phyloP scores from a whole-genome alignment of 2,113 vertebrate species.

The Thunnus thynnus region DNA sequence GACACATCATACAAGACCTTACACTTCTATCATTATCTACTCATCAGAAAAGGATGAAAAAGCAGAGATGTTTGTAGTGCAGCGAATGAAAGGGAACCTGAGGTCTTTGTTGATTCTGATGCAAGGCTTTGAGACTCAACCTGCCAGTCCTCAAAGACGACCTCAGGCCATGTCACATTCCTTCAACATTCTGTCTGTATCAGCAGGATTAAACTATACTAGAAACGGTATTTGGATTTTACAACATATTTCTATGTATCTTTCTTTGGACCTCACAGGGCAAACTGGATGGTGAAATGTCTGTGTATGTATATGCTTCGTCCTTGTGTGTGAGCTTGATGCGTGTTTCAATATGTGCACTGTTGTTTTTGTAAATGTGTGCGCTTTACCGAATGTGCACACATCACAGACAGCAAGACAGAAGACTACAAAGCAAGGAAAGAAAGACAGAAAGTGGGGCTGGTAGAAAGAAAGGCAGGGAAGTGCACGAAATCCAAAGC shows the following conservation, averaged over 20 bases:
- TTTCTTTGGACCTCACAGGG: background rate
- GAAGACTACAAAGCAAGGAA: slow-evolving; percentile 13
- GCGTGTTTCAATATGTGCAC: background rate
- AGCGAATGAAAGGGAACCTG: slow-evolving; percentile 38
- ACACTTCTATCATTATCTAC: slow-evolving; percentile 62
- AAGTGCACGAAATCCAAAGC: slow-evolving; percentile 62
- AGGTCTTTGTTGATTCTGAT: slow-evolving; percentile 39
- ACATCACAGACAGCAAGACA: background rate
- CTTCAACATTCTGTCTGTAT: background rate
- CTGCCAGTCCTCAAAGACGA: slow-evolving; percentile 32
- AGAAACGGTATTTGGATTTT: background rate
- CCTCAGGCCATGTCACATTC: slow-evolving; percentile 18
- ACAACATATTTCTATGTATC: background rate
- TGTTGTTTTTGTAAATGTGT: background rate
- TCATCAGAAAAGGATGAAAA: slow-evolving; percentile 20
- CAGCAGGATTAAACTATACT: background rate
- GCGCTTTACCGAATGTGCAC: background rate
- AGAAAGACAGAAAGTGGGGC: slow-evolving; percentile 32
- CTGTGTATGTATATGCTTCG: background rate
- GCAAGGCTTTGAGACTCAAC: slow-evolving; percentile 30
- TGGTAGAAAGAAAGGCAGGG: slow-evolving; percentile 35
- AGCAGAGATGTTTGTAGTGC: slow-evolving; percentile 6
- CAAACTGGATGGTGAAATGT: background rate
- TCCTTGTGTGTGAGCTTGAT: background rate
- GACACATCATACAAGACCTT: slow-evolving; percentile 49